phyloP scores from a whole-genome alignment of 2,797 vertebrate genomes.

The Ispidina lecontei region DNA sequence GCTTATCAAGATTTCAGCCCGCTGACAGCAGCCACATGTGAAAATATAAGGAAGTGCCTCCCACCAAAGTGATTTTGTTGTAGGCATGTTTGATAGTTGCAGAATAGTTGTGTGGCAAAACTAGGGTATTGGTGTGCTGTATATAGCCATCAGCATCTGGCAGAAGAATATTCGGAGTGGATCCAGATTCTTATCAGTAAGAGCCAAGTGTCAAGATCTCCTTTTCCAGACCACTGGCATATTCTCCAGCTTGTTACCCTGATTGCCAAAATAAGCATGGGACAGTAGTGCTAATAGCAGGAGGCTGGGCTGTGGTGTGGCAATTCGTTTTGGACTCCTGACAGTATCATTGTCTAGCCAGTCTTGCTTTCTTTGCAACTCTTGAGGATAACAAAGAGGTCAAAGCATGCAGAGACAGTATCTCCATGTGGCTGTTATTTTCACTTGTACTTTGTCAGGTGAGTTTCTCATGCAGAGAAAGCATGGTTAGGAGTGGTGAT shows the following conservation, averaged over 20 bases:
- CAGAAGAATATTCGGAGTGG: background rate
- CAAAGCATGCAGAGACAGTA: background rate
- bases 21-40: constrained; percentile 43
- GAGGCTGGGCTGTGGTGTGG: background rate
- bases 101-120: constrained; percentile 22
- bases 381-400: background rate
- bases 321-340: constrained; percentile 39
- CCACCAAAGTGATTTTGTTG: constrained; percentile 33
- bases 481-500: background rate
- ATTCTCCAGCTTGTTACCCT: background rate
- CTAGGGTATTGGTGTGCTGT: background rate
- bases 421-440: background rate
- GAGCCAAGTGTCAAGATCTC: constrained; percentile 15
- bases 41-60: constrained; percentile 45
- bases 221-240: constrained; percentile 30
- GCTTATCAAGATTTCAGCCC: constrained; percentile 28
- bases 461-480: background rate
- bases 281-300: constrained; percentile 28
- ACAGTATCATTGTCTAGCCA: background rate
- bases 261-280: background rate
- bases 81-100: constrained; percentile 38
- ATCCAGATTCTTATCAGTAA: constrained; percentile 22
- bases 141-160: background rate
- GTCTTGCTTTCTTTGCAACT: background rate
- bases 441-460: background rate